A percentile compares a stretch with the other conserved stretches of the same genome.
Conservation (phyloP, 2,888 invertebrate genomes). For the Archips crataeganus region DNA sequence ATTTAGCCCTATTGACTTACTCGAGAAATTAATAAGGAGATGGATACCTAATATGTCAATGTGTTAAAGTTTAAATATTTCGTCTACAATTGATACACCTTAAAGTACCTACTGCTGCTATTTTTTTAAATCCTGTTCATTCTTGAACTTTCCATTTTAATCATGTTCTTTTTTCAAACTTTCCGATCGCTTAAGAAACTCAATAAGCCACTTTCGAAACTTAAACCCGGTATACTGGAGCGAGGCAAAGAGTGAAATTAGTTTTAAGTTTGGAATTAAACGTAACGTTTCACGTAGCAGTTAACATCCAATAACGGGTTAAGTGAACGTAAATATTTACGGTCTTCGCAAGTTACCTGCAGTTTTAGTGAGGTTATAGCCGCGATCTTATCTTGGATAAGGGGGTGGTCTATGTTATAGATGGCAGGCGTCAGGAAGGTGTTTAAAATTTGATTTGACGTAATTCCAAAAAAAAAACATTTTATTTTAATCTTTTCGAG, state of each 20-base stretch:
- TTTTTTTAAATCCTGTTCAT: no score
- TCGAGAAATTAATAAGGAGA: no score
- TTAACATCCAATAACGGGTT: slow-evolving; percentile 50
- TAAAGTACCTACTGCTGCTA: no score
- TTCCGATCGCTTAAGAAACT: background rate
- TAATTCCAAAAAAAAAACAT: no score
- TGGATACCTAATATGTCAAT: no score
- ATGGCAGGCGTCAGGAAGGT: slow-evolving; percentile 20
- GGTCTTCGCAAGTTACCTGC: slow-evolving; percentile 63
- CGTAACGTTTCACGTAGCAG: slow-evolving; percentile 17
- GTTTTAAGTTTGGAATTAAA: slow-evolving; percentile 23
- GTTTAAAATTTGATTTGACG: background rate
- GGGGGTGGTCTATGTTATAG: slow-evolving; percentile 55
- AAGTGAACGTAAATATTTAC: slow-evolving; percentile 51
- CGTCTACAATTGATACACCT: no score
- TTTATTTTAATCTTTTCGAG: no score
- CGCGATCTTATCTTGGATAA: slow-evolving; percentile 63
- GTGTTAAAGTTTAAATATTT: no score
- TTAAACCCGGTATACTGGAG: background rate
- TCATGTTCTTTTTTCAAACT: background rate
- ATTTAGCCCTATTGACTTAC: no score
- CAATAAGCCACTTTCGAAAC: slow-evolving; percentile 8
- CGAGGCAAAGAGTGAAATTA: slow-evolving; percentile 20
- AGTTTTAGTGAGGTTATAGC: slow-evolving; percentile 64
- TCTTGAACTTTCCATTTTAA: no score